Evolutionary conservation across 1,140 invertebrate genomes (phyloP).

Genomic region (Campoletis sonorensis): DNA sequence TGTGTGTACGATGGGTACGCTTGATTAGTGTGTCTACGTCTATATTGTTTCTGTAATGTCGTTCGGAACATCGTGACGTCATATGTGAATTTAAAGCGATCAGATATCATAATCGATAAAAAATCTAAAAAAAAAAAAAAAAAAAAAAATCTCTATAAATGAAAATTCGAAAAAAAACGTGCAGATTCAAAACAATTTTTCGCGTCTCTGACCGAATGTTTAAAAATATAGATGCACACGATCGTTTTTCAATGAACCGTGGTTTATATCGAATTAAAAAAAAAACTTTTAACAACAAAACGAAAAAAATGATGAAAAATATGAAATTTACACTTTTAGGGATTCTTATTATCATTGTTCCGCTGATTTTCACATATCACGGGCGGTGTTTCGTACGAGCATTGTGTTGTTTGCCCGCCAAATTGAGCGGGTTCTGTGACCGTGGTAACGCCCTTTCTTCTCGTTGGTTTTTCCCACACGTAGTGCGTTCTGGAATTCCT

Average conservation of each 20-base stretch:
- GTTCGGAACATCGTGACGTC: slow-evolving; percentile 67
- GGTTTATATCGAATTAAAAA: too few relatives aligned
- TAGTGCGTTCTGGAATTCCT: slow-evolving; percentile 98
- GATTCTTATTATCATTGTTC: not conserved
- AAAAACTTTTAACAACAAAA: too few relatives aligned
- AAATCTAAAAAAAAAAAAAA: too few relatives aligned
- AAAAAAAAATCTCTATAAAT: too few relatives aligned
- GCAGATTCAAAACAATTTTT: too few relatives aligned
- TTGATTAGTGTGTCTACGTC: slow-evolving; percentile 77
- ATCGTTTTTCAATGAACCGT: too few relatives aligned
- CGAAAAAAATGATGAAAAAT: too few relatives aligned
- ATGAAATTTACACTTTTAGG: too few relatives aligned
- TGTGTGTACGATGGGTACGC: slow-evolving; percentile 73
- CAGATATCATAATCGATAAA: not conserved
- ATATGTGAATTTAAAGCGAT: not conserved
- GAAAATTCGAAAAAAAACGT: too few relatives aligned
- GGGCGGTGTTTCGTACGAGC: slow-evolving; percentile 68
- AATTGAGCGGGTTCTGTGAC: slow-evolving; percentile 74
- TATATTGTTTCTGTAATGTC: slow-evolving; percentile 75
- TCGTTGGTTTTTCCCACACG: slow-evolving; percentile 80
- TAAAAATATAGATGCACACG: too few relatives aligned
- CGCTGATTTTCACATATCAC: slow-evolving; percentile 22
- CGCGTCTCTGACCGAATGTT: too few relatives aligned
- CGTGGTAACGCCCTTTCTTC: slow-evolving; percentile 78
- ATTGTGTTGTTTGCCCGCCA: slow-evolving; percentile 66